phyloP scores from a whole-genome alignment of 1,140 invertebrate genomes.

The Aphidius gifuensis region DNA sequence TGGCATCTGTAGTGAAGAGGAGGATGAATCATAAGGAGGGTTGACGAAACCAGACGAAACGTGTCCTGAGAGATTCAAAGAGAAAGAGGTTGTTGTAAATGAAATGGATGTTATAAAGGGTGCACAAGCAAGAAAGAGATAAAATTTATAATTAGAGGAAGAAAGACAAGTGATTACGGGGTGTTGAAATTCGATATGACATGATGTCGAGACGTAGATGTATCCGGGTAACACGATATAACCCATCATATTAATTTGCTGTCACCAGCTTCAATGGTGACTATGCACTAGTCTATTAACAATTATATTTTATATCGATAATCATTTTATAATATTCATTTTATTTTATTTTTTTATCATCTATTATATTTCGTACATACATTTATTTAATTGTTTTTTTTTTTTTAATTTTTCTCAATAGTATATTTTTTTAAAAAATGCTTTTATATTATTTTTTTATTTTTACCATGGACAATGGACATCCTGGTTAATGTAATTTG shows the following conservation, averaged over 20 bases:
- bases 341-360: background rate
- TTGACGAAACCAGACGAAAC: no score
- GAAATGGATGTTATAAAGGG: background rate
- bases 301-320: slow-evolving; percentile 14
- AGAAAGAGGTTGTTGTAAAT: background rate
- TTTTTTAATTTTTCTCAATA: background rate
- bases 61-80: no score
- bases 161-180: background rate
- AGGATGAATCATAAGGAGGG: background rate
- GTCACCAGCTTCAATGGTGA: background rate
- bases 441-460: background rate
- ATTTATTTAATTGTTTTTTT: background rate
- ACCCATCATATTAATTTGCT: slow-evolving; percentile 11
- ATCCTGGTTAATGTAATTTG: no score
- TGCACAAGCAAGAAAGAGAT: background rate
- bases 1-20: background rate
- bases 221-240: slow-evolving; percentile 7
- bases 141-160: background rate
- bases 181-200: slow-evolving; percentile 14
- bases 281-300: background rate
- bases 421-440: background rate
- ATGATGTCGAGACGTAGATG: background rate
- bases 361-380: background rate
- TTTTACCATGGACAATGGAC: background rate
- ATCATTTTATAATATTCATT: background rate